These are phyloP conservation scores for Drosophila testacea DNA, from an alignment of 2,888 invertebrate species.

Conservation along the genomic window DNA sequence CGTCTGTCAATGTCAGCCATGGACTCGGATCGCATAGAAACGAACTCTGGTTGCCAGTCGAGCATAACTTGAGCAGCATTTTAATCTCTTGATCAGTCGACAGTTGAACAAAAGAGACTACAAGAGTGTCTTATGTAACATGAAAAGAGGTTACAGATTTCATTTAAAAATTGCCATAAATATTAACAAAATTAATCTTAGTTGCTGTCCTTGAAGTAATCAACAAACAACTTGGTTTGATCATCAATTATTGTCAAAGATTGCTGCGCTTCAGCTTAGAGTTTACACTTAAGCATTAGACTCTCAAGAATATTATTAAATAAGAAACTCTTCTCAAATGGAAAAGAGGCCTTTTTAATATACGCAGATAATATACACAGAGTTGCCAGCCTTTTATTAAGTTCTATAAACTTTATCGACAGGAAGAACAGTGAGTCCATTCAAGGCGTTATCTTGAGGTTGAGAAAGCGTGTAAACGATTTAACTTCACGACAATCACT, in stretches of 20 bases:
- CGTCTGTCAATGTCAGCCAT: conserved; percentile 65
- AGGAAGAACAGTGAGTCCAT: neutral
- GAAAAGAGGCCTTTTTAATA: neutral
- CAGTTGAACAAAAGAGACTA: conserved; percentile 11
- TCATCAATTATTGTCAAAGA: neutral
- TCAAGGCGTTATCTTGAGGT: neutral
- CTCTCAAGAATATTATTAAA: too few species aligned
- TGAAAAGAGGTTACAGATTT: conserved; percentile 6
- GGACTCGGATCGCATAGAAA: conserved; percentile 40
- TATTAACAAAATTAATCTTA: neutral
- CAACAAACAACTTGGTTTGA: neutral
- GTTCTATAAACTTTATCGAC: neutral
- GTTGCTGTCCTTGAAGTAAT: neutral
- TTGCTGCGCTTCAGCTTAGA: too few species aligned
- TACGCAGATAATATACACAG: too few species aligned
- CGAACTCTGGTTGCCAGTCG: conserved; percentile 34
- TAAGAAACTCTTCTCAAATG: too few species aligned
- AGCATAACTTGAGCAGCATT: conserved; percentile 58
- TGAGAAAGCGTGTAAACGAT: neutral
- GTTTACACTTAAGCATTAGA: too few species aligned
- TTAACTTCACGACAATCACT: conserved; percentile 1
- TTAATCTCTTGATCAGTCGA: conserved; percentile 45
- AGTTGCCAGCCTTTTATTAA: neutral
- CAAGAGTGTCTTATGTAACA: conserved; percentile 12
- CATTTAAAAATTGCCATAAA: conserved; percentile 11